Conservation (phyloP, 2,888 invertebrate species). For the Lacanobia wlatinum region DNA sequence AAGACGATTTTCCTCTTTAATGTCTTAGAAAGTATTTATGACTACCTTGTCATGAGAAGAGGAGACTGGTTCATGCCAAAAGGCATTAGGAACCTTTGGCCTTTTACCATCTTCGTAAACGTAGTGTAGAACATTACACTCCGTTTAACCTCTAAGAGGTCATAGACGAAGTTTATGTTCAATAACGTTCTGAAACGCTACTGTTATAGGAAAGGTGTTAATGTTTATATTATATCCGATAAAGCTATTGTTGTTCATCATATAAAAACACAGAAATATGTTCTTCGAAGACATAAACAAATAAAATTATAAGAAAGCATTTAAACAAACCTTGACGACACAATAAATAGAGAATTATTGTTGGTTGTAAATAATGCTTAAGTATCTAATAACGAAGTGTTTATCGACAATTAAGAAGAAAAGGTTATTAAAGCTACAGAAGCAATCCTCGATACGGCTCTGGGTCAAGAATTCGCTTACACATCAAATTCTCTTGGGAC, state of each 20-base stretch:
- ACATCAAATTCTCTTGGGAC: constrained; percentile 8
- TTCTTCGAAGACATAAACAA: constrained; percentile 18
- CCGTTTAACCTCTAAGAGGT: constrained; percentile 39
- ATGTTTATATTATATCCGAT: constrained; percentile 19
- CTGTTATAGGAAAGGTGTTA: background rate
- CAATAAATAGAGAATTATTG: constrained; percentile 16
- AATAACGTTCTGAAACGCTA: constrained; percentile 1
- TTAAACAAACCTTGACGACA: constrained; percentile 7
- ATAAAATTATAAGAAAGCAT: constrained; percentile 1
- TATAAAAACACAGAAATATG: constrained; percentile 20
- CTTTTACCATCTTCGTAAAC: background rate
- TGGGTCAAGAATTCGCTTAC: constrained; percentile 4
- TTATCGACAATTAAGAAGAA: constrained; percentile 21
- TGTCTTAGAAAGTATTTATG: background rate
- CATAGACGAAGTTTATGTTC: constrained; percentile 6
- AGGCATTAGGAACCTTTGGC: background rate
- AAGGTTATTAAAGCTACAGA: background rate
- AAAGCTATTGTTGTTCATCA: constrained; percentile 11
- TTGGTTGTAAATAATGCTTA: constrained; percentile 17
- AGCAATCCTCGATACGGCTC: background rate
- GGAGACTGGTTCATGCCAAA: background rate
- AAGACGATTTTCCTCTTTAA: background rate
- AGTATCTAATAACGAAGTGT: constrained; percentile 16
- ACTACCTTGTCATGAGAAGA: background rate
- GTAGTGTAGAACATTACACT: constrained; percentile 1